phyloP scores from a whole-genome alignment of 2,113 vertebrate genomes.

The Bujurquina vittata region DNA sequence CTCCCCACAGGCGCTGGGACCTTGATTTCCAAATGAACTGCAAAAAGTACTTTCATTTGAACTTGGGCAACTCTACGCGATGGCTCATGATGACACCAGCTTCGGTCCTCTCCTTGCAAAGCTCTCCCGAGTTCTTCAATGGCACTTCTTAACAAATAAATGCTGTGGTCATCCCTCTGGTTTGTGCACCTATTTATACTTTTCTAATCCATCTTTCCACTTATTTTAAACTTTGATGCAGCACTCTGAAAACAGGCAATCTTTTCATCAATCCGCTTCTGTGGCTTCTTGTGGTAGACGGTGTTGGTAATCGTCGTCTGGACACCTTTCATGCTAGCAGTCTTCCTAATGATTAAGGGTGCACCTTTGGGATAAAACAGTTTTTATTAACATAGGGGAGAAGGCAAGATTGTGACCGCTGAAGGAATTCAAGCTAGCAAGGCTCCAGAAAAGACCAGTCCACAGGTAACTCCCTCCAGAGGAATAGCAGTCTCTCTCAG shows the following conservation, averaged over 20 bases:
- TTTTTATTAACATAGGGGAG: no score
- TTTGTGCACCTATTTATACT: background rate
- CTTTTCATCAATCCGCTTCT: background rate
- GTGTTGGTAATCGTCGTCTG: background rate
- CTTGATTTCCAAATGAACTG: constrained; percentile 30
- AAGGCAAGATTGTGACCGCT: no score
- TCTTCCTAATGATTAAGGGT: background rate
- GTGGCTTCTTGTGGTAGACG: background rate
- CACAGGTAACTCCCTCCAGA: no score
- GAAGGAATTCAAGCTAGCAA: no score
- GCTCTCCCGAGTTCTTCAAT: constrained; percentile 4
- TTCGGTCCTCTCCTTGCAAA: background rate
- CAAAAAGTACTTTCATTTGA: background rate
- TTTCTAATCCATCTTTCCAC: background rate
- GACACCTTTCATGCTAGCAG: background rate
- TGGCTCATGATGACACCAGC: background rate
- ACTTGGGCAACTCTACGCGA: background rate
- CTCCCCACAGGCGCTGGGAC: constrained; percentile 8
- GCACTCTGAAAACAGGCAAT: background rate
- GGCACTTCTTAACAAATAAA: background rate
- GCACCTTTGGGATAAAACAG: no score
- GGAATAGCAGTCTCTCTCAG: no score
- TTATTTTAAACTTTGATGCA: background rate
- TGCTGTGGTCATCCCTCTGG: background rate
- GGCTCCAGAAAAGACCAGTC: no score